Percentiles rank a stretch among this genome's conserved stretches.
phyloP scores from a whole-genome alignment of 2,888 invertebrate species.

The Adelognathus sp. region DNA sequence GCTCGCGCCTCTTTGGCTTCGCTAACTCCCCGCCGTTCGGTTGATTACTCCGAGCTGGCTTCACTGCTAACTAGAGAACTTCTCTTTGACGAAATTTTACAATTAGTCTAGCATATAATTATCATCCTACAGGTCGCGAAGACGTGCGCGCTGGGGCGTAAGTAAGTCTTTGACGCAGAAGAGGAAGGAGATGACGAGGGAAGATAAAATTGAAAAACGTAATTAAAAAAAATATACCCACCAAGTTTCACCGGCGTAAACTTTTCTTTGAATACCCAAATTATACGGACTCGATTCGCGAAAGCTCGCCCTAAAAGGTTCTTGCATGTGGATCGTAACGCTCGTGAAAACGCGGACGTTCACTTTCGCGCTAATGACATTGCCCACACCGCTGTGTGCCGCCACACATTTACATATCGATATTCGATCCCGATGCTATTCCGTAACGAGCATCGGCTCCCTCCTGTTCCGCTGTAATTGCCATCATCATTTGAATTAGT shows the following conservation, averaged over 20 bases:
- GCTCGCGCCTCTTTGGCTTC: constrained; percentile 23
- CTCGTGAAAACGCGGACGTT: background rate
- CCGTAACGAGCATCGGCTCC: background rate
- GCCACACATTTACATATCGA: constrained; percentile 42
- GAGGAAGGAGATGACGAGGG: background rate
- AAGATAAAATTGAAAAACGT: background rate
- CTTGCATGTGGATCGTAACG: background rate
- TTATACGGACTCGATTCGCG: background rate
- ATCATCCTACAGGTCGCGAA: constrained; percentile 12
- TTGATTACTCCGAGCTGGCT: constrained; percentile 38
- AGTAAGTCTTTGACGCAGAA: background rate
- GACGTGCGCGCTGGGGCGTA: background rate
- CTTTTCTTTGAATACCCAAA: constrained; percentile 21
- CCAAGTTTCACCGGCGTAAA: background rate
- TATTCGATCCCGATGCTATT: constrained; percentile 6
- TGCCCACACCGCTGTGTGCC: background rate
- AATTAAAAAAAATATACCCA: background rate
- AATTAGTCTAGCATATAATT: constrained; percentile 46
- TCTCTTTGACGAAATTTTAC: constrained; percentile 50
- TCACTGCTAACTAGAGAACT: constrained; percentile 28
- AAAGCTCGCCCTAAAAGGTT: constrained; percentile 2
- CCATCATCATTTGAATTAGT: constrained; percentile 30
- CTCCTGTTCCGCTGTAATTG: constrained; percentile 16
- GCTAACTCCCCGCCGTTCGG: constrained; percentile 3
- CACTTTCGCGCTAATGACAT: constrained; percentile 33